A percentile compares a stretch with the other conserved stretches of the same genome.
phyloP scores from a whole-genome alignment of 2,797 vertebrate species.

The Furcifer pardalis region DNA sequence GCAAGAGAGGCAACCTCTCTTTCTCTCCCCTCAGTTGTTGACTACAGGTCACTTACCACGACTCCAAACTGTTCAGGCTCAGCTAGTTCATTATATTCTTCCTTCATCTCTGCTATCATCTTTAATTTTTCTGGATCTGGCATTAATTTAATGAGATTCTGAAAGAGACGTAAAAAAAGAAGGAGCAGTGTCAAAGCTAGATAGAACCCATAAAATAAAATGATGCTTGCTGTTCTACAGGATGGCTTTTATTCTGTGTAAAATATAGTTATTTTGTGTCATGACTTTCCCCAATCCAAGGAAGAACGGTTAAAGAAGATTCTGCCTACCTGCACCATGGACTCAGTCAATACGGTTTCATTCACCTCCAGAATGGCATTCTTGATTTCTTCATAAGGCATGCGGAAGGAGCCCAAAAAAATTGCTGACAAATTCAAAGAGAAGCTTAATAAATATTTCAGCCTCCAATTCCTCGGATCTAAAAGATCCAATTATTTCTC shows the following conservation, averaged over 20 bases:
- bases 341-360: constrained; percentile 83
- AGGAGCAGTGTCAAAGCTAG: neutral
- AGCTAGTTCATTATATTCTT: constrained; percentile 88
- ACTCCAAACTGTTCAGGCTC: constrained; percentile 88
- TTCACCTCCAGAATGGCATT: constrained; percentile 84
- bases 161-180: constrained; percentile 16
- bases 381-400: constrained; percentile 89
- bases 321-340: constrained; percentile 82
- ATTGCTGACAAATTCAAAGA: constrained; percentile 76
- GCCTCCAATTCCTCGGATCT: neutral
- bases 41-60: constrained; percentile 78
- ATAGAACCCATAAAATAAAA: neutral
- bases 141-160: constrained; percentile 88
- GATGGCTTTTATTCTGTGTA: neutral
- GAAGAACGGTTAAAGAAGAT: neutral
- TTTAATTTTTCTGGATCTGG: constrained; percentile 80
- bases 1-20: neutral
- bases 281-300: neutral
- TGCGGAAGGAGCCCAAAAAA: constrained; percentile 86
- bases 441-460: neutral
- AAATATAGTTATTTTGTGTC: neutral
- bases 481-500: neutral
- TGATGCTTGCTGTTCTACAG: neutral
- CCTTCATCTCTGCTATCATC: constrained; percentile 82
- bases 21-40: neutral